Conservation (phyloP, 2,797 vertebrate species). For the Onychomys leucogaster region DNA sequence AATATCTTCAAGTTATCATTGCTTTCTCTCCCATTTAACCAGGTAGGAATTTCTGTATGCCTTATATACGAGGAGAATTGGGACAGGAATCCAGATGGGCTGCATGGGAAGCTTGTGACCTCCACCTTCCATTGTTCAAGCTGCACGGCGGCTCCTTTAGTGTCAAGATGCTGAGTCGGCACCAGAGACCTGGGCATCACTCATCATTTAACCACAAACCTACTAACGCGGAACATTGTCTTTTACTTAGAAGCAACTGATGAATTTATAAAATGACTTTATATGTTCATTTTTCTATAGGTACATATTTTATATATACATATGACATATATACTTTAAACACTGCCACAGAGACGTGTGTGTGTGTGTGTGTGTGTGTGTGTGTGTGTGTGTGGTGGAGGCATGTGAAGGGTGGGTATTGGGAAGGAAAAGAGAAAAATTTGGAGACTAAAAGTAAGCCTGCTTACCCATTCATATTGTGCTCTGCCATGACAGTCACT, state of each 20-base stretch:
- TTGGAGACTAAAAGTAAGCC: not conserved
- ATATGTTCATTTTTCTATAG: not conserved
- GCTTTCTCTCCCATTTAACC: not conserved
- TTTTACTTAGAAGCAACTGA: not conserved
- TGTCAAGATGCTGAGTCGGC: not conserved
- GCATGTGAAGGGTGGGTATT: not conserved
- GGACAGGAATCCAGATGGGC: not conserved
- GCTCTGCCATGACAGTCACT: not conserved
- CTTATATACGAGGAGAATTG: not conserved
- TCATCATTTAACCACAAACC: not conserved
- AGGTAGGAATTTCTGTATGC: not conserved
- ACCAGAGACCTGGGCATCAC: not conserved
- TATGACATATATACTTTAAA: not conserved
- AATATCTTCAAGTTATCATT: not conserved
- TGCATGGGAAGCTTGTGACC: not conserved
- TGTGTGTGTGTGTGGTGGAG: not conserved
- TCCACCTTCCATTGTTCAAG: not conserved
- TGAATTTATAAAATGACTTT: not conserved
- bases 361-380: too few species aligned
- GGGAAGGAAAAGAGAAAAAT: not conserved
- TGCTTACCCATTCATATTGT: rapidly evolving
- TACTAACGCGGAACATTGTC: not conserved
- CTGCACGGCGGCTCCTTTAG: not conserved
- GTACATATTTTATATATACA: not conserved
- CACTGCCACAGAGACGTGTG: not conserved